Base-by-base conservation (phyloP, 2,113 vertebrate genomes). In the Corythoichthys haematopterus region DNA sequence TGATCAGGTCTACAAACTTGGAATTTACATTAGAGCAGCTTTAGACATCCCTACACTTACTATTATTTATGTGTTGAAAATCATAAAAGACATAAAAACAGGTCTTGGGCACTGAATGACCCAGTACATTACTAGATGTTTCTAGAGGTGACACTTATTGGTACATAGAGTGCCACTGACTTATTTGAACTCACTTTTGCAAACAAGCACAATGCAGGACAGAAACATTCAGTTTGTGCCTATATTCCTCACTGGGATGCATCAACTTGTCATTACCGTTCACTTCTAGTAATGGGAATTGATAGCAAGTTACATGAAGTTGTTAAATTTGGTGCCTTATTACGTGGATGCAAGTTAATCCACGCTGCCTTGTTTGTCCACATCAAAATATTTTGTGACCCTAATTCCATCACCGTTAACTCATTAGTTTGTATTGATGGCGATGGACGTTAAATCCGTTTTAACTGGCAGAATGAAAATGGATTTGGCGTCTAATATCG, bases 171-270 rank as follows among this genome's bases (percentile, higher is more conserved):
- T 20, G 37, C 37, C 37, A 20, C 15, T 43, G 58, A 20, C 16
- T 61, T 3, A 7, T 61, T 2, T 61, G 16, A 61, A 45, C 58
- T 11, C 4, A 16, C 20, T 40, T 9, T 62, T 46, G 55, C 55
- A 57, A 36, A 36, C 33, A 12, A 36, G 33, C 33, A 57, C 13
- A 57, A 57, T 57, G 55, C 14, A 36, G 12, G 55, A 55, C 52
- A 52, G 6, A 57, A 37, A 36, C 14, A 57, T 62, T 46, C 60
- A 46, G 38, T 62, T 62, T 46, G 60, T 62, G 43, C 60, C 60
- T 62, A 14, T 28, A 33, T 7, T 46, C 40, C 12, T 46, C 11
- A 62, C 33, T 35, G 55, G 55, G 20, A 35, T n/a, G 50, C 16
- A n/a, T 52, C 50, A n/a, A 52, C 50, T n/a, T 52, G 50, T 55